phyloP scores from a whole-genome alignment of 2,113 vertebrate genomes.

The Polypterus bichir region DNA sequence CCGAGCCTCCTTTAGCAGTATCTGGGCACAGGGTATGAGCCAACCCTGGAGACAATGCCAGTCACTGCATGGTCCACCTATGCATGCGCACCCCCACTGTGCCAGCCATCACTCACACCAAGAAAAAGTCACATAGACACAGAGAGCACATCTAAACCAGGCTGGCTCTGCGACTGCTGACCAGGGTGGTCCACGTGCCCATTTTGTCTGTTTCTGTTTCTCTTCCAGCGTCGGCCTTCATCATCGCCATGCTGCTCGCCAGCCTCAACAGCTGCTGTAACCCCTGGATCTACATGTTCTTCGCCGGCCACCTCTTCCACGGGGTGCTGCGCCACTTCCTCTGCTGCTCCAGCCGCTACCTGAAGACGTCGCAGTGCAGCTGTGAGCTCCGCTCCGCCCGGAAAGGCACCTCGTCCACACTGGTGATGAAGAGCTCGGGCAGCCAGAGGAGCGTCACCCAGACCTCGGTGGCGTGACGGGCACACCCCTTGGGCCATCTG shows the following conservation, averaged over 20 bases:
- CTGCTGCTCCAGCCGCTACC: conserved; percentile 57
- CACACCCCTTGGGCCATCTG: fast-evolving
- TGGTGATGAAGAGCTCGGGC: conserved; percentile 52
- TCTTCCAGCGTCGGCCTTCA: conserved; percentile 63
- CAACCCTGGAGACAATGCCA: too few species aligned
- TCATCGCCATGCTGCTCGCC: conserved; percentile 81
- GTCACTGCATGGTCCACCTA: too few species aligned
- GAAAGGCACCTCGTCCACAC: conserved; percentile 73
- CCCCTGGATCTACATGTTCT: conserved; percentile 95
- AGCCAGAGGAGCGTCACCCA: conserved; percentile 59
- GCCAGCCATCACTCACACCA: too few species aligned
- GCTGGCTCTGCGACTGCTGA: too few species aligned
- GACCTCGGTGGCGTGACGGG: conserved; percentile 39
- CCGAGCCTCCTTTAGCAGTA: too few species aligned
- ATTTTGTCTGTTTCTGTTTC: conserved; percentile 11
- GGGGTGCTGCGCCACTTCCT: conserved; percentile 58
- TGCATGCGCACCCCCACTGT: too few species aligned
- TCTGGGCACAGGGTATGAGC: too few species aligned
- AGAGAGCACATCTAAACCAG: too few species aligned
- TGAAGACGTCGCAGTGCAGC: conserved; percentile 33
- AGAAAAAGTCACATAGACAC: too few species aligned
- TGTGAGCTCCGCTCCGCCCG: conserved; percentile 56
- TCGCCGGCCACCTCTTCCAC: conserved; percentile 76
- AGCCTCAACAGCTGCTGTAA: conserved; percentile 94
- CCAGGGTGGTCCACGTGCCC: too few species aligned